Conservation (phyloP, 2,888 invertebrate species). For the Plagodis dolabraria region DNA sequence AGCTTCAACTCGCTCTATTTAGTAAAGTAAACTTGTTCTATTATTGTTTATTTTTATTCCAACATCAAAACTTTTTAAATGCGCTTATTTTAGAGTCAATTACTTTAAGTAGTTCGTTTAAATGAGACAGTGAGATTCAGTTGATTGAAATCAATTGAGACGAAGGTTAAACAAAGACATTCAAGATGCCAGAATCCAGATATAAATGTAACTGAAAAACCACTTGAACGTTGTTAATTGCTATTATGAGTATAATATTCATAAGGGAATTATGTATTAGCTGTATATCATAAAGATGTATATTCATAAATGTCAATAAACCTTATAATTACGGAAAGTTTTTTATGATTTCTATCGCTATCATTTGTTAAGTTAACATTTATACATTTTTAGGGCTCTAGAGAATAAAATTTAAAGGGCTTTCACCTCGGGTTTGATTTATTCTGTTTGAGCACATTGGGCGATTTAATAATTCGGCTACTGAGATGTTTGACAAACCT, state of each 20-base stretch:
- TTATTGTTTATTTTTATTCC: constrained; percentile 30
- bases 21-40: constrained; percentile 28
- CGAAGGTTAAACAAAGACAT: constrained; percentile 51
- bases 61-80: not conserved
- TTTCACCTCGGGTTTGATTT: too few species aligned
- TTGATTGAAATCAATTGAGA: constrained; percentile 64
- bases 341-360: too few species aligned
- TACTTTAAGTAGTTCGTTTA: not conserved
- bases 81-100: constrained; percentile 1
- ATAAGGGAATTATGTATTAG: too few species aligned
- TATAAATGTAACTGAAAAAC: constrained; percentile 38
- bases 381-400: too few species aligned
- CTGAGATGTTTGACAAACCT: too few species aligned
- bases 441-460: too few species aligned
- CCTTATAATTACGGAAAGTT: too few species aligned
- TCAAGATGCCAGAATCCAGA: constrained; percentile 45
- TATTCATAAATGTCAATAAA: too few species aligned
- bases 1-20: constrained; percentile 17
- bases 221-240: constrained; percentile 1
- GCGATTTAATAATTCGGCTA: too few species aligned
- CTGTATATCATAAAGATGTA: too few species aligned
- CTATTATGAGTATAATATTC: not conserved
- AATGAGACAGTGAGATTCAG: constrained; percentile 29
- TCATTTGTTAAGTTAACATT: too few species aligned
- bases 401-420: too few species aligned